phyloP scores from a whole-genome alignment of 2,113 vertebrate genomes.

The Heterochromis multidens region DNA sequence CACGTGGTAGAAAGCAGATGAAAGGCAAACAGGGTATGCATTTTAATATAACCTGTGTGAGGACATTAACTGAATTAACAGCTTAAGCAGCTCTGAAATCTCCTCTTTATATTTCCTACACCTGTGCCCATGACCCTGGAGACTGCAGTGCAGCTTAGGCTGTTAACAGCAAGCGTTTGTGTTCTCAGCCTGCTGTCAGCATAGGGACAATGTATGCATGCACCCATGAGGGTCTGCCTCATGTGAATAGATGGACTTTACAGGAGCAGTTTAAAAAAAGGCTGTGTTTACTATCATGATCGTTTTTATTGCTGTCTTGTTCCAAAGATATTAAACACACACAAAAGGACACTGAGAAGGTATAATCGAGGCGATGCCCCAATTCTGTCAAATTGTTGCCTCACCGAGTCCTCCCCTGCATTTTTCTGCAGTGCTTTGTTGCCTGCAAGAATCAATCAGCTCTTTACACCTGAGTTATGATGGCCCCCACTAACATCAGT shows the following conservation, averaged over 20 bases:
- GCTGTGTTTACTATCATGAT: slow-evolving; percentile 21
- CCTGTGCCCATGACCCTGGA: slow-evolving; percentile 65
- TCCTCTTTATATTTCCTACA: slow-evolving; percentile 42
- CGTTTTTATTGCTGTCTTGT: slow-evolving; percentile 38
- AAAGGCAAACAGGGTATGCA: slow-evolving; percentile 55
- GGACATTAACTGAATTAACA: slow-evolving; percentile 57
- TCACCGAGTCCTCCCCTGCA: slow-evolving; percentile 36
- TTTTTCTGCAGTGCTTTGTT: slow-evolving; percentile 52
- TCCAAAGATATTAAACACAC: slow-evolving; percentile 54
- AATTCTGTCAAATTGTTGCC: slow-evolving; percentile 68
- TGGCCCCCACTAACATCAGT: slow-evolving; percentile 6
- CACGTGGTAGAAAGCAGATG: slow-evolving; percentile 27
- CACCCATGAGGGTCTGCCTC: neutral
- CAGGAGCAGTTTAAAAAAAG: neutral
- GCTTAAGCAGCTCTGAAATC: slow-evolving; percentile 51
- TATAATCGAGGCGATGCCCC: slow-evolving; percentile 64
- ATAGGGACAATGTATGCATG: slow-evolving; percentile 26
- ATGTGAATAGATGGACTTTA: slow-evolving; percentile 8
- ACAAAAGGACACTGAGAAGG: slow-evolving; percentile 60
- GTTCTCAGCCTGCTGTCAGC: slow-evolving; percentile 28
- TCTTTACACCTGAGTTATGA: slow-evolving; percentile 55
- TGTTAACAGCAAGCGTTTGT: slow-evolving; percentile 18
- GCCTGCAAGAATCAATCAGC: slow-evolving; percentile 63
- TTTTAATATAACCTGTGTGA: slow-evolving; percentile 49
- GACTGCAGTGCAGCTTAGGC: slow-evolving; percentile 48